phyloP scores from a whole-genome alignment of 2,888 invertebrate genomes.

The Melanotus villosus region DNA sequence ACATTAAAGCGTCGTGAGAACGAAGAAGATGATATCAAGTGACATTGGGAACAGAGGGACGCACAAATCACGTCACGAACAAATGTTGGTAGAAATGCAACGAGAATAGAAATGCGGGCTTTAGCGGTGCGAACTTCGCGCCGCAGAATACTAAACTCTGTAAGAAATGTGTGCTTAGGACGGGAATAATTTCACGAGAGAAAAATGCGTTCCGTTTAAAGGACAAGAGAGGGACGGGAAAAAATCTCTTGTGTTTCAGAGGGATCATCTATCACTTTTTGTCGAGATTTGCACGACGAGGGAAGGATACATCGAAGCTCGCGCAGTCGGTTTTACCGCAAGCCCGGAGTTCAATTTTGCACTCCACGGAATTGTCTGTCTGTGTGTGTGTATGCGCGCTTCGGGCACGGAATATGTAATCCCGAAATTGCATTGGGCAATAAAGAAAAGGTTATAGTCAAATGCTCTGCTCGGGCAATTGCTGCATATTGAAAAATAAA shows the following conservation, averaged over 20 bases:
- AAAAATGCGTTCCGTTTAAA: constrained; percentile 64
- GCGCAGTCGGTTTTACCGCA: constrained; percentile 28
- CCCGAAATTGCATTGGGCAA: constrained; percentile 36
- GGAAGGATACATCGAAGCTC: constrained; percentile 47
- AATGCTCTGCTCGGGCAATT: constrained; percentile 40
- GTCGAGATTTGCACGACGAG: constrained; percentile 58
- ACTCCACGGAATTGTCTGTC: constrained; percentile 21
- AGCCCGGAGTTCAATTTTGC: constrained; percentile 31
- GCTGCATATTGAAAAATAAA: constrained; percentile 46
- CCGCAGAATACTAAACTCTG: constrained; percentile 64
- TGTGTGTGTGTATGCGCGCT: constrained; percentile 6
- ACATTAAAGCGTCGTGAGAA: constrained; percentile 64
- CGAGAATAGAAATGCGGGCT: constrained; percentile 67
- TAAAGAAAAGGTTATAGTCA: constrained; percentile 39
- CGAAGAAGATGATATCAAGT: constrained; percentile 64
- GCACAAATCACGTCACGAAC: constrained; percentile 69
- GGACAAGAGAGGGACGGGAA: constrained; percentile 56
- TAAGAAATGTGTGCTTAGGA: constrained; percentile 67
- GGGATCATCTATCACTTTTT: constrained; percentile 66
- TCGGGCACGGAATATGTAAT: constrained; percentile 32
- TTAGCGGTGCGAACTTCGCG: constrained; percentile 63
- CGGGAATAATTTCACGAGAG: constrained; percentile 64
- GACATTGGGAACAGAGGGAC: constrained; percentile 63
- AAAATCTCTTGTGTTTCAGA: constrained; percentile 62
- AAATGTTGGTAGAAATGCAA: constrained; percentile 67